Conservation (phyloP, 2,113 vertebrate genomes). For the Catharus fuscescens region DNA sequence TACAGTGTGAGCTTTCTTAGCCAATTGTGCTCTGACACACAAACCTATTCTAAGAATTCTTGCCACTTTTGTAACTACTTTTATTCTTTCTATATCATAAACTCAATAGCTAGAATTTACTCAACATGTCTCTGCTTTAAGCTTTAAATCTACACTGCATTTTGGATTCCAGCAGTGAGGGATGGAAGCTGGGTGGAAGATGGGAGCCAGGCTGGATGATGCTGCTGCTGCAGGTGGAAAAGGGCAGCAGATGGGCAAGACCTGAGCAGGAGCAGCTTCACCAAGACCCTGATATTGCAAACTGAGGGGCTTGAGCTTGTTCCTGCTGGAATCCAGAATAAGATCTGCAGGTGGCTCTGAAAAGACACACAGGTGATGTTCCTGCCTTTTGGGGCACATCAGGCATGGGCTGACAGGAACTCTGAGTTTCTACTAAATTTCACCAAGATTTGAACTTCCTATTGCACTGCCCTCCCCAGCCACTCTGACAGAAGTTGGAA, state of each 20-base stretch:
- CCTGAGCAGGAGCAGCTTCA: not conserved
- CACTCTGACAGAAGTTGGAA: not conserved
- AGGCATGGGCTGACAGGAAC: not conserved
- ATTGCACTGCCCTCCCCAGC: not conserved
- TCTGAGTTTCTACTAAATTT: not conserved
- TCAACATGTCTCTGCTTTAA: no score
- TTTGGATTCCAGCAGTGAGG: no score
- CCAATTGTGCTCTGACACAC: no score
- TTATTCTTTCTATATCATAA: no score
- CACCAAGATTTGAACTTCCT: not conserved
- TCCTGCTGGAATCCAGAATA: not conserved
- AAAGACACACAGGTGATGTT: not conserved
- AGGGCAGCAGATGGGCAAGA: not conserved
- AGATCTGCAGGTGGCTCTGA: not conserved
- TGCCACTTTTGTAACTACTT: no score
- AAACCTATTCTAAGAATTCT: no score
- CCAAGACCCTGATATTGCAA: not conserved
- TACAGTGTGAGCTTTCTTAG: no score
- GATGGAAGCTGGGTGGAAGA: not conserved
- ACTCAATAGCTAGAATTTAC: no score
- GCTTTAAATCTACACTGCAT: no score
- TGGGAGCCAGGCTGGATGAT: accelerated
- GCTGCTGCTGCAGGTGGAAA: not conserved
- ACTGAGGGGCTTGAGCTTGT: not conserved
- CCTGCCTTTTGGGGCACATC: not conserved